A percentile compares a stretch with the other conserved stretches of the same genome.
Evolutionary conservation across 2,888 invertebrate genomes (phyloP).

Genomic region (Euplagia quadripunctaria): DNA sequence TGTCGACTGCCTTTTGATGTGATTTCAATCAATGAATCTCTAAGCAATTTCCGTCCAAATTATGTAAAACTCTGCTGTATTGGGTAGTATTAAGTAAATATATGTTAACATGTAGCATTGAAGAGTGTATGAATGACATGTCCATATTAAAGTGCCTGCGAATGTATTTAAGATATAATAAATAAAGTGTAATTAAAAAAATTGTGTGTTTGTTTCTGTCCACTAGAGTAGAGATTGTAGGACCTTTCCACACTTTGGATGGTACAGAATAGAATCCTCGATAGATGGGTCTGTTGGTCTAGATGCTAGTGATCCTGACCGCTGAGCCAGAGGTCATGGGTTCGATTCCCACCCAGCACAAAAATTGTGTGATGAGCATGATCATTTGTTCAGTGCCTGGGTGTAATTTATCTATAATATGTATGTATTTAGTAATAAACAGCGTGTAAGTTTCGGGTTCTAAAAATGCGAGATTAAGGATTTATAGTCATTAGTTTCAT

Average conservation of each 20-base stretch:
- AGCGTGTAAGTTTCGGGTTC: too few relatives aligned
- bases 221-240: neutral
- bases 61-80: neutral
- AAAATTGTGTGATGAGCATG: too few relatives aligned
- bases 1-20: neutral
- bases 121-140: conserved; percentile 28
- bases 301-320: too few relatives aligned
- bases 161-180: conserved; percentile 40
- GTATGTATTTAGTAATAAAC: too few relatives aligned
- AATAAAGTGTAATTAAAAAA: conserved; percentile 18
- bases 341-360: too few relatives aligned
- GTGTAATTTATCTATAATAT: too few relatives aligned
- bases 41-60: conserved; percentile 22
- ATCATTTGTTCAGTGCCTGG: too few relatives aligned
- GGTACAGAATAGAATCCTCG: too few relatives aligned
- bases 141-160: conserved; percentile 47
- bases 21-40: conserved; percentile 10
- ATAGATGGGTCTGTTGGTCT: too few relatives aligned
- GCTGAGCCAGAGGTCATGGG: too few relatives aligned
- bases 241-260: neutral
- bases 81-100: neutral
- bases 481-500: too few relatives aligned
- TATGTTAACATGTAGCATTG: neutral
- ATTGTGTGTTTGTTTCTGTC: conserved; percentile 1
- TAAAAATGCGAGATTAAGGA: too few relatives aligned